Conservation (phyloP, 2,888 invertebrate species). For the Colostygia pectinataria region DNA sequence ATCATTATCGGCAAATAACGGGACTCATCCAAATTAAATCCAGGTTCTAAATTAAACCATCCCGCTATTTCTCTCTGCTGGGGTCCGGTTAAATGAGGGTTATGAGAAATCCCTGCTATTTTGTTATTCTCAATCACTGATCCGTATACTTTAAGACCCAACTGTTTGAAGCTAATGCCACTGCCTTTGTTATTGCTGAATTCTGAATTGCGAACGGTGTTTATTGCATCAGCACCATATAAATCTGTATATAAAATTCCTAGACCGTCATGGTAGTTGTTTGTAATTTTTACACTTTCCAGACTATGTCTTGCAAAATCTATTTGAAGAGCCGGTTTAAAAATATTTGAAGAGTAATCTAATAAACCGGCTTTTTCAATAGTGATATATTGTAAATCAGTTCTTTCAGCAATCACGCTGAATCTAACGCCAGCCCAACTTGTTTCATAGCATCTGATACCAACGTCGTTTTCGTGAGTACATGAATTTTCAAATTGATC, state of each 20-base stretch:
- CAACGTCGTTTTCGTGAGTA: slow-evolving; percentile 93
- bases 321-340: slow-evolving; percentile 94
- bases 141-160: slow-evolving; percentile 91
- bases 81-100: slow-evolving; percentile 91
- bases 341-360: slow-evolving; percentile 94
- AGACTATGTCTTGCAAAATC: slow-evolving; percentile 92
- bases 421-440: slow-evolving; percentile 97
- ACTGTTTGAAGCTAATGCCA: slow-evolving; percentile 94
- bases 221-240: slow-evolving; percentile 91
- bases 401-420: slow-evolving; percentile 93
- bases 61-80: slow-evolving; percentile 96
- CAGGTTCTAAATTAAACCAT: slow-evolving; percentile 91
- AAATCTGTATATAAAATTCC: slow-evolving; percentile 97
- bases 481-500: slow-evolving; percentile 95
- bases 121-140: slow-evolving; percentile 92
- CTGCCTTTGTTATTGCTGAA: slow-evolving; percentile 93
- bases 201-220: slow-evolving; percentile 92
- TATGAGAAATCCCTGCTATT: slow-evolving; percentile 94
- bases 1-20: slow-evolving; percentile 89
- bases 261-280: slow-evolving; percentile 96
- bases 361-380: slow-evolving; percentile 96
- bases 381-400: slow-evolving; percentile 93
- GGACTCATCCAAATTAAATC: slow-evolving; percentile 85
- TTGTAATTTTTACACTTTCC: slow-evolving; percentile 90
- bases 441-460: slow-evolving; percentile 93